Percentiles rank a stretch among this genome's conserved stretches.
These are phyloP conservation scores for Lasioglossum pauxillum DNA, from an alignment of 2,888 invertebrate genomes.

Conservation along the genomic window DNA sequence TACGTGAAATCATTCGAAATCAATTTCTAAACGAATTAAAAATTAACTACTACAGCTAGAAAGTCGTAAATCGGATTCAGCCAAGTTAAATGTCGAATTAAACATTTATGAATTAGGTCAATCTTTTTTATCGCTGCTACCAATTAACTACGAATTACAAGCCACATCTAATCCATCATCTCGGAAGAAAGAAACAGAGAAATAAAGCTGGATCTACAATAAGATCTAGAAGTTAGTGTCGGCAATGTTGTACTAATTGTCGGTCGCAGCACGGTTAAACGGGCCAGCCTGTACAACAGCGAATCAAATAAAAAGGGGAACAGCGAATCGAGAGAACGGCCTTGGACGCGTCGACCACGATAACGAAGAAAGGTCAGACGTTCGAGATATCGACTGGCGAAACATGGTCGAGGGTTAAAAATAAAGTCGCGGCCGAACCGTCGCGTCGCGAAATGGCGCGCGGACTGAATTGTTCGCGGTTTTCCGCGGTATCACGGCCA, in stretches of 20 bases:
- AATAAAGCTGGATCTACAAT: neutral
- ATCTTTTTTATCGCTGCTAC: neutral
- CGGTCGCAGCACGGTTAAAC: neutral
- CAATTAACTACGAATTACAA: neutral
- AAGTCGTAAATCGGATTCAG: too few relatives aligned
- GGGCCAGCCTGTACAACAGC: neutral
- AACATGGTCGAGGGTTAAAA: slow-evolving; percentile 5
- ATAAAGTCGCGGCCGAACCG: neutral
- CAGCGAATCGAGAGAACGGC: slow-evolving; percentile 19
- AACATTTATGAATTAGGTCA: too few relatives aligned
- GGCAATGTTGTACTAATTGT: neutral
- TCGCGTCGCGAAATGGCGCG: neutral
- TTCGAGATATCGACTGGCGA: slow-evolving; percentile 17
- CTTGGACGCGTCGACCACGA: slow-evolving; percentile 11
- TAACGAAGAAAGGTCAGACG: slow-evolving; percentile 30
- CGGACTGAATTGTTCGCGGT: neutral
- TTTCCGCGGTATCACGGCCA: neutral
- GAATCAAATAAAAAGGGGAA: neutral
- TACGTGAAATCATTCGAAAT: too few relatives aligned
- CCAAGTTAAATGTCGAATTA: too few relatives aligned
- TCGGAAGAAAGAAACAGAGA: neutral
- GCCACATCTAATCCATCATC: neutral
- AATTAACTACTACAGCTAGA: too few relatives aligned
- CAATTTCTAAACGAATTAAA: too few relatives aligned
- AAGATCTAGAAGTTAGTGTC: neutral